A percentile compares a stretch with the other conserved stretches of the same genome.
Evolutionary conservation across 1,140 invertebrate species (phyloP).

Genomic region (Stegodyphus dumicola): DNA sequence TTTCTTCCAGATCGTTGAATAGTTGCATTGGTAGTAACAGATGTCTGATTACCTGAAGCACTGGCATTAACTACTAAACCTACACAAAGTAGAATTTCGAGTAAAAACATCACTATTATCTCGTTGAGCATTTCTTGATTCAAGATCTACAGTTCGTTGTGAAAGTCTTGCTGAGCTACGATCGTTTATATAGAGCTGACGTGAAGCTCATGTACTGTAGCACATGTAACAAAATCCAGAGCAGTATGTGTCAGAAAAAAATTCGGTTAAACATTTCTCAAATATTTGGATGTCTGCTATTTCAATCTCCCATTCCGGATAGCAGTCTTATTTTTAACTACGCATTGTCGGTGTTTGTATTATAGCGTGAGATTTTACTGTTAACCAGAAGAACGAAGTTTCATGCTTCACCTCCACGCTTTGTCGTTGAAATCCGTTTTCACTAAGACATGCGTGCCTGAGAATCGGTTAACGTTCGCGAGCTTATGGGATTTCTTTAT

Average conservation of each 20-base stretch:
- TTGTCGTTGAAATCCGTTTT: constrained; percentile 22
- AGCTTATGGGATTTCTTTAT: too few species aligned
- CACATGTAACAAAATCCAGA: too few species aligned
- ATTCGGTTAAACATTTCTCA: constrained; percentile 45
- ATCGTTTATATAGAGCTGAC: too few species aligned
- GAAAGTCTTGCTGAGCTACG: too few species aligned
- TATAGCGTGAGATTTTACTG: too few species aligned
- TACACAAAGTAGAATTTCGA: too few species aligned
- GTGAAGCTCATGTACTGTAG: too few species aligned
- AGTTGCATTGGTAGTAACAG: background rate
- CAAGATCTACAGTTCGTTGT: too few species aligned
- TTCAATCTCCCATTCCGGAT: background rate
- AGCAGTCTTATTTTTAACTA: background rate
- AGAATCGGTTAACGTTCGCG: background rate
- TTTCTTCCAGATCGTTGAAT: constrained; percentile 7
- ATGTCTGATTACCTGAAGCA: background rate
- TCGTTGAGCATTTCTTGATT: too few species aligned
- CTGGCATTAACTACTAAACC: background rate
- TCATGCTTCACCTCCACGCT: background rate
- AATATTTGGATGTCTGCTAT: background rate
- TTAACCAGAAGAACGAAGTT: background rate
- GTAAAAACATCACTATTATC: too few species aligned
- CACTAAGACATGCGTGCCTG: constrained; percentile 44
- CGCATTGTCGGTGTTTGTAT: too few species aligned
- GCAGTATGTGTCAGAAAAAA: background rate